These are phyloP conservation scores for Trichacis sp. DNA, from an alignment of 2,888 invertebrate species.

Conservation along the genomic window DNA sequence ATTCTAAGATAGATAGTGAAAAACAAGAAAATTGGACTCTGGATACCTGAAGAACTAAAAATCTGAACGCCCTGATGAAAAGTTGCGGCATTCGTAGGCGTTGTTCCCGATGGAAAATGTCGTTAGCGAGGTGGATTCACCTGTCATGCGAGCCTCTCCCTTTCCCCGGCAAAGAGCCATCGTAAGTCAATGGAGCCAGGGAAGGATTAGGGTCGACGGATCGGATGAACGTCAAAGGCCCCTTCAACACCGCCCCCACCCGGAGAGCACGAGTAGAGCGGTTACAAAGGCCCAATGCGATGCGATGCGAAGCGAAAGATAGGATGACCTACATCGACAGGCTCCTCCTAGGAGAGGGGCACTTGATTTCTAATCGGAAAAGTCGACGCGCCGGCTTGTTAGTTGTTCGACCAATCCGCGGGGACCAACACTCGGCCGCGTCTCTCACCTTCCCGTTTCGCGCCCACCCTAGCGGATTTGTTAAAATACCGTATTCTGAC, in stretches of 20 bases:
- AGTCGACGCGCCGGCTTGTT: conserved; percentile 54
- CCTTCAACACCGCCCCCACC: conserved; percentile 44
- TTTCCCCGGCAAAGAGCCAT: conserved; percentile 29
- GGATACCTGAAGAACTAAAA: too few relatives aligned
- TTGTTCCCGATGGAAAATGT: too few relatives aligned
- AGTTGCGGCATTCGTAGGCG: too few relatives aligned
- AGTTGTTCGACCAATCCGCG: conserved; percentile 47
- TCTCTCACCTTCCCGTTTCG: conserved; percentile 43
- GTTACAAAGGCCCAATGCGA: conserved; percentile 55
- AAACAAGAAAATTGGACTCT: too few relatives aligned
- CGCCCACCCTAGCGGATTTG: too few relatives aligned
- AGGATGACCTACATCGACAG: conserved; percentile 67
- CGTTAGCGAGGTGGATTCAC: conserved; percentile 13
- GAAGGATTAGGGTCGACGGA: conserved; percentile 26
- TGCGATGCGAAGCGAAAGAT: conserved; percentile 58
- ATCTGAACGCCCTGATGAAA: too few relatives aligned
- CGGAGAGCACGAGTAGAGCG: conserved; percentile 58
- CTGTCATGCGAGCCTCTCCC: conserved; percentile 43
- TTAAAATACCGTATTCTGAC: too few relatives aligned
- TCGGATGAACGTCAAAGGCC: conserved; percentile 43
- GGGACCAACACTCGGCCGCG: conserved; percentile 38
- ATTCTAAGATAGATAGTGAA: too few relatives aligned
- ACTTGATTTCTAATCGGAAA: conserved; percentile 66
- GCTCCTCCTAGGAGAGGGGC: conserved; percentile 68
- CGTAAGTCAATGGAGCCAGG: not conserved